Evolutionary conservation across 2,113 vertebrate species (phyloP).

Genomic region (Vidua macroura): DNA sequence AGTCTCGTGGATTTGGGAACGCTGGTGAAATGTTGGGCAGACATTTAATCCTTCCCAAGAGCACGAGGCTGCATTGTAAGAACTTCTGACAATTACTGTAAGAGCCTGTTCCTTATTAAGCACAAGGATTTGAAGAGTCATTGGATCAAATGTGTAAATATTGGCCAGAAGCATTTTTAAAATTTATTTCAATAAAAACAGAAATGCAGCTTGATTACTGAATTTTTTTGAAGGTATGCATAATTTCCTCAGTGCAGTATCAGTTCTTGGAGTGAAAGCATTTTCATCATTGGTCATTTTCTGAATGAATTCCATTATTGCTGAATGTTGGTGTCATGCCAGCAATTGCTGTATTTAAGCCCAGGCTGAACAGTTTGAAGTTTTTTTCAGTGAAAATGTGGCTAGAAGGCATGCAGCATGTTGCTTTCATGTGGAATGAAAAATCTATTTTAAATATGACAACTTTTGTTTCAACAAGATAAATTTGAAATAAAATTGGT

Average conservation of each 20-base stretch:
- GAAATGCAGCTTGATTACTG: not conserved
- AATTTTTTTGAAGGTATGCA: not conserved
- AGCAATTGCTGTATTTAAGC: not conserved
- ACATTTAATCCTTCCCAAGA: not conserved
- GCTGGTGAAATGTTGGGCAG: not conserved
- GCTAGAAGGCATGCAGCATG: not conserved
- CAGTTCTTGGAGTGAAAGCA: not conserved
- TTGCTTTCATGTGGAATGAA: not conserved
- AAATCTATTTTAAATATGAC: not conserved
- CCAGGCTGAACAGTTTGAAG: not conserved
- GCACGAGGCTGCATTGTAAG: not conserved
- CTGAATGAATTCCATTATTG: not conserved
- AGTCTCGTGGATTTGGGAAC: not conserved
- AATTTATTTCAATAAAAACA: conserved; percentile 2
- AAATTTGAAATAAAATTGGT: not conserved
- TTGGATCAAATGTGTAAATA: not conserved
- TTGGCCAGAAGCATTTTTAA: not conserved
- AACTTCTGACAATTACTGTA: not conserved
- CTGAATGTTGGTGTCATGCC: not conserved
- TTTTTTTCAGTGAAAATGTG: not conserved
- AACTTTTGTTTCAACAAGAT: not conserved
- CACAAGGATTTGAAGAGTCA: not conserved
- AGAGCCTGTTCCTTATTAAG: not conserved
- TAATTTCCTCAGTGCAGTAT: not conserved
- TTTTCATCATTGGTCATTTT: not conserved